Evolutionary conservation across 2,888 invertebrate species (phyloP).

Genomic region (Atrina japonica): DNA sequence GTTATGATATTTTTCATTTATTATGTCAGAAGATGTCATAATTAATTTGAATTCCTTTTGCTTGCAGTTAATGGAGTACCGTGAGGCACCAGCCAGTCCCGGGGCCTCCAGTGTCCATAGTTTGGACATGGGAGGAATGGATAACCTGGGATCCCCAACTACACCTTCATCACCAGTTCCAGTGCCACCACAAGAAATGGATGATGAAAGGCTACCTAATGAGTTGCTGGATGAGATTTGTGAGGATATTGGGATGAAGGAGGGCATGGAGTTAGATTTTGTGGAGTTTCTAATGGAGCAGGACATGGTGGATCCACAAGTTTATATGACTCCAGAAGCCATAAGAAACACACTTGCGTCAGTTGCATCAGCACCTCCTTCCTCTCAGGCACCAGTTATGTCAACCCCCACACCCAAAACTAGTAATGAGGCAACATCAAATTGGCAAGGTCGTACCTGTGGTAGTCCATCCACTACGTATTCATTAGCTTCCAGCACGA

Average conservation of each 20-base stretch:
- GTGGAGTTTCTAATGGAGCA: slow-evolving; percentile 77
- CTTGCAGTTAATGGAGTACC: slow-evolving; percentile 75
- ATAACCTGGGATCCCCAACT: slow-evolving; percentile 69
- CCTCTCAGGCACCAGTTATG: slow-evolving; percentile 1
- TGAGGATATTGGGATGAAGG: slow-evolving; percentile 80
- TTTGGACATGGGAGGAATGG: slow-evolving; percentile 65
- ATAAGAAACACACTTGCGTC: slow-evolving; percentile 45
- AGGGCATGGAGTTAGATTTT: slow-evolving; percentile 79
- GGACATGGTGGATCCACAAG: slow-evolving; percentile 67
- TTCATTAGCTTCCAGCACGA: slow-evolving; percentile 62
- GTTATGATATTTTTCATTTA: no score
- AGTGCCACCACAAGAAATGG: slow-evolving; percentile 59
- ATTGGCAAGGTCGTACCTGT: slow-evolving; percentile 53
- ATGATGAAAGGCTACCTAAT: slow-evolving; percentile 74
- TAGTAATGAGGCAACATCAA: slow-evolving; percentile 37
- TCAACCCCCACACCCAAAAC: slow-evolving; percentile 43
- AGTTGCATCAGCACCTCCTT: slow-evolving; percentile 28
- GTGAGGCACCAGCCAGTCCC: slow-evolving; percentile 72
- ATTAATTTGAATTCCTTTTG: slow-evolving; percentile 8
- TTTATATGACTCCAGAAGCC: slow-evolving; percentile 73
- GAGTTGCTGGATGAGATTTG: slow-evolving; percentile 79
- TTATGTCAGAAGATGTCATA: no score
- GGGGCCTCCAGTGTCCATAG: slow-evolving; percentile 69
- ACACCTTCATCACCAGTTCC: slow-evolving; percentile 69
- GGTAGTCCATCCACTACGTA: slow-evolving; percentile 62